Base-by-base conservation (phyloP, 2,888 invertebrate species). In the Parnassius orleans region DNA sequence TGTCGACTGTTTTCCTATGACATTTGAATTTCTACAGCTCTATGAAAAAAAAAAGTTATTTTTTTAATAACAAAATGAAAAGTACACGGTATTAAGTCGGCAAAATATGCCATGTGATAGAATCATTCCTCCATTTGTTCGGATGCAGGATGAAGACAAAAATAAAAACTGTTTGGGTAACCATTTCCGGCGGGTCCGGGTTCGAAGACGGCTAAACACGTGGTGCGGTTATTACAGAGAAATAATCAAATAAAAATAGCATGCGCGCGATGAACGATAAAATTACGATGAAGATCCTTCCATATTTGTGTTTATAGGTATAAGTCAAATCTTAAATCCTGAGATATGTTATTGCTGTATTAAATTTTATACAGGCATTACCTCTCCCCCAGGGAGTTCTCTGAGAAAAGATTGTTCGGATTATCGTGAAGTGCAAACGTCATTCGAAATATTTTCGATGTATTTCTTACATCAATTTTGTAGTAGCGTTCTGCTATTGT, bases 141-240 rank as follows among this genome's bases (percentile, higher is more conserved):
- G 69, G 67, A 65, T 73, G 75, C 84, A 83, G 83, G 84, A 86
- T 84, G 87, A 82, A 84, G 86, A 86, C 87, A 84, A 84, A 90
- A 91, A 91, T 91, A 91, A 91, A 90, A 90, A 89, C 74, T 91
- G 90, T 91, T 91, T 90, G 89, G 86, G 80, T 89, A 86, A 89
- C 74, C 78, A 77, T 86, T 90, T 91, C 90, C 90, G 90, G 89
- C 78, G 78, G 74, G 83, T 84, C 83, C 79, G 79, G 79, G 81
- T 86, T 84, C 82, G 82, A 78, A 71, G 71, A 81, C 81, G 78
- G 74, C 63, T 69, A 66, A 68, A 76, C 88, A 87, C 87, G 87
- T 87, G 89, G 80, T 77, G 81, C 68, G 76, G 84, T 83, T 86
- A 85, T 85, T 87, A 88, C 86, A 72, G 76, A 78, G 86, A 87